Base-by-base conservation (phyloP, 2,888 invertebrate genomes). In the Euplexia lucipara region DNA sequence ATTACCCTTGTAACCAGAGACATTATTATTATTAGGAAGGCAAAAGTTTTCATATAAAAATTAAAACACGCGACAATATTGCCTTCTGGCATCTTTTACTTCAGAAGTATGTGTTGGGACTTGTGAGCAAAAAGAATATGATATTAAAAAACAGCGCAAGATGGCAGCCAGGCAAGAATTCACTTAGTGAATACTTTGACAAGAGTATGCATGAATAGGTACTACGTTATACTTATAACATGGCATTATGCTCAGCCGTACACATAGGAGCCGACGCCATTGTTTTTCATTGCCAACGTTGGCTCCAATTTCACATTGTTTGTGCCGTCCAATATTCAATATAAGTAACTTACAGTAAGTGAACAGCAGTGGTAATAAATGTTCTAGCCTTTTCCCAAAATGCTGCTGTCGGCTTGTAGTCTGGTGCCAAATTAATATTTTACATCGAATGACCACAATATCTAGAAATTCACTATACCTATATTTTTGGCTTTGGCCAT, bases 61-160 rank as follows among this genome's bases (percentile, higher is more conserved):
- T 70, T 60, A 45, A 72, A 0, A 49, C 42, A 45, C 20, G 26
- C 45, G 35, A 73, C 34, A 56, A 44, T 41, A 66, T 42, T 16
- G 16, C 16, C 37, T 45, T 57, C 10, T 39, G 35, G 41, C 51
- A 44, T 57, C 20, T 44, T 44, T 16, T 12, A 8, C 14, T 67
- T 51, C 14, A 10, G 5, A 49, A 49, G 22, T 35, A 26, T 34
- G 41, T 34, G 37, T 42, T 48, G 53, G 16, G 14, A 37, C 22
- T 47, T n/a, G n/a, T n/a, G n/a, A n/a, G n/a, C n/a, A n/a, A n/a
- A n/a, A n/a, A n/a, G n/a, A n/a, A n/a, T n/a, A n/a, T n/a, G 35
- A 47, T 59, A 47, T 68, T 68, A 68, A 68, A 73, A 62, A 66
- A 49, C 35, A 30, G 12, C 18, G 4, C 16, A 14, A 7, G 18